These are phyloP conservation scores for Schizaphis graminum DNA, from an alignment of 2,888 invertebrate species.

Conservation along the genomic window DNA sequence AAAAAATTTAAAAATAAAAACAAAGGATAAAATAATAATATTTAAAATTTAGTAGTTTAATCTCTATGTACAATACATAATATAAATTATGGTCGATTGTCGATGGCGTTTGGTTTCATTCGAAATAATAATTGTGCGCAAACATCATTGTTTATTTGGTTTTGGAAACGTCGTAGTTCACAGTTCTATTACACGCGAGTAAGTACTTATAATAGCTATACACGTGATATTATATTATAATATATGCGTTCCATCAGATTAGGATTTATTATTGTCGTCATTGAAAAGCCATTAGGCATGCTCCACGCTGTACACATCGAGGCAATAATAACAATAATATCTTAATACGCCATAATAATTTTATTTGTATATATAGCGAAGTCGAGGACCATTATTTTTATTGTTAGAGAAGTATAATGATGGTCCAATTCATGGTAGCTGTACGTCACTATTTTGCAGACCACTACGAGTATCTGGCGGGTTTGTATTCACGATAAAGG, in stretches of 20 bases:
- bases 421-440: background rate
- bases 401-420: background rate
- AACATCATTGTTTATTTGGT: background rate
- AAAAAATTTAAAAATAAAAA: background rate
- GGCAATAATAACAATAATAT: background rate
- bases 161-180: background rate
- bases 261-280: background rate
- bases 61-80: background rate
- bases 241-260: background rate
- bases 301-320: background rate
- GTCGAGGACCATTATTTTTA: background rate
- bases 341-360: background rate
- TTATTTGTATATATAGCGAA: background rate
- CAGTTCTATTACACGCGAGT: too few species aligned
- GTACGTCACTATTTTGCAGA: background rate
- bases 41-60: background rate
- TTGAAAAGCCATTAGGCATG: background rate
- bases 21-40: background rate
- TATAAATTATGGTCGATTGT: background rate
- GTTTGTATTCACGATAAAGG: background rate
- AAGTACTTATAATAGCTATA: too few species aligned
- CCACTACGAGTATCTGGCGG: background rate
- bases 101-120: background rate
- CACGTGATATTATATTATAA: background rate
- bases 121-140: background rate